Conservation (phyloP, 2,113 vertebrate genomes). For the Enhydra lutris region DNA sequence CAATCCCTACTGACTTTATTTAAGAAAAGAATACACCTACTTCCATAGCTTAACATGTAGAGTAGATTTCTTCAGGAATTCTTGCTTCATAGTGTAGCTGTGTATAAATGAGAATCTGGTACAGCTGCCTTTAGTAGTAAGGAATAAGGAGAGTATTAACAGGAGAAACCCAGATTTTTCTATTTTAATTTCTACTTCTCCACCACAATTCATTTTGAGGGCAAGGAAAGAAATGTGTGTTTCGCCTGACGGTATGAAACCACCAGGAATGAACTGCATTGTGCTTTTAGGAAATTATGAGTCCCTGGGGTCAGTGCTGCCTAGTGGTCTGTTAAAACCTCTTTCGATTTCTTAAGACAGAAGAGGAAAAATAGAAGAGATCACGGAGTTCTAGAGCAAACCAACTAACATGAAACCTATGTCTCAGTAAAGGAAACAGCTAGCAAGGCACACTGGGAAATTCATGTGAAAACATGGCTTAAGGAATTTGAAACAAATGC, state of each 20-base stretch:
- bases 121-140: conserved; percentile 77
- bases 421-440: conserved; percentile 12
- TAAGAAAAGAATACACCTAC: conserved; percentile 78
- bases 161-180: conserved; percentile 75
- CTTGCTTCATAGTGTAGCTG: conserved; percentile 77
- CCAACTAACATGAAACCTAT: neutral
- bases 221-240: conserved; percentile 38
- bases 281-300: conserved; percentile 20
- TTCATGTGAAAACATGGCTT: conserved; percentile 13
- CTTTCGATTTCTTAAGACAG: conserved; percentile 53
- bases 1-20: conserved; percentile 77
- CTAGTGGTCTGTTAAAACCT: conserved; percentile 10
- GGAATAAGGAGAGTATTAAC: conserved; percentile 77
- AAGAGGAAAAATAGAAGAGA: conserved; percentile 13
- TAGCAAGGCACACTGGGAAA: conserved; percentile 43
- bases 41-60: conserved; percentile 79
- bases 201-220: conserved; percentile 68
- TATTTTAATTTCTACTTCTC: conserved; percentile 70
- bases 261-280: conserved; percentile 29
- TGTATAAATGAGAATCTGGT: conserved; percentile 77
- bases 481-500: neutral
- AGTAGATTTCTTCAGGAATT: conserved; percentile 77
- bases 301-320: conserved; percentile 17
- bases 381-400: neutral
- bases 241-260: conserved; percentile 58